phyloP scores from a whole-genome alignment of 2,113 vertebrate genomes.

The Natator depressus region DNA sequence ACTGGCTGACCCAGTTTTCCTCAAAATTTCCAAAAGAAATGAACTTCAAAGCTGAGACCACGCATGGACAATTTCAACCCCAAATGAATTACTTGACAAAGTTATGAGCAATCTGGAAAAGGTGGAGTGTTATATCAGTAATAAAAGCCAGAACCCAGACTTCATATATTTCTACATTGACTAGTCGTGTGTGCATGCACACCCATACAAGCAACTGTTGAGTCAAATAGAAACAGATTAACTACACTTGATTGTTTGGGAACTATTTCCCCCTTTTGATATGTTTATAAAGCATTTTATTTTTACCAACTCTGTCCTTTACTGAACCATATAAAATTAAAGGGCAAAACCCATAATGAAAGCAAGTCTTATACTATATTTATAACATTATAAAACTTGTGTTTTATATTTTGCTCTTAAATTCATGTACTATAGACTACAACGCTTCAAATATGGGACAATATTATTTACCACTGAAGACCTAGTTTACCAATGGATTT shows the following conservation, averaged over 20 bases:
- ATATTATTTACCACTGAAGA: constrained; percentile 2
- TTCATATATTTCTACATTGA: fast-evolving
- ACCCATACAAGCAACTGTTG: fast-evolving
- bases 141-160: neutral
- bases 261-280: neutral
- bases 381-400: neutral
- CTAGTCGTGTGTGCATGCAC: neutral
- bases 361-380: neutral
- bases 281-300: neutral
- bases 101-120: neutral
- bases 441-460: neutral
- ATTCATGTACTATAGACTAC: neutral
- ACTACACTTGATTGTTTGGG: neutral
- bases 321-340: neutral
- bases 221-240: neutral
- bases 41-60: neutral
- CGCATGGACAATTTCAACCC: neutral
- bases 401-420: neutral
- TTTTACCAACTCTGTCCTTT: neutral
- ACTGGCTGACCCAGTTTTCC: neutral
- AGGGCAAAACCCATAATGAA: neutral
- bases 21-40: neutral
- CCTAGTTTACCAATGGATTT: neutral
- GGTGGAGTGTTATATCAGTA: neutral
- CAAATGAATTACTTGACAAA: neutral